Percentiles rank a stretch among this genome's conserved stretches.
Evolutionary conservation across 2,888 invertebrate species (phyloP).

Genomic region (Eristalis pertinax): DNA sequence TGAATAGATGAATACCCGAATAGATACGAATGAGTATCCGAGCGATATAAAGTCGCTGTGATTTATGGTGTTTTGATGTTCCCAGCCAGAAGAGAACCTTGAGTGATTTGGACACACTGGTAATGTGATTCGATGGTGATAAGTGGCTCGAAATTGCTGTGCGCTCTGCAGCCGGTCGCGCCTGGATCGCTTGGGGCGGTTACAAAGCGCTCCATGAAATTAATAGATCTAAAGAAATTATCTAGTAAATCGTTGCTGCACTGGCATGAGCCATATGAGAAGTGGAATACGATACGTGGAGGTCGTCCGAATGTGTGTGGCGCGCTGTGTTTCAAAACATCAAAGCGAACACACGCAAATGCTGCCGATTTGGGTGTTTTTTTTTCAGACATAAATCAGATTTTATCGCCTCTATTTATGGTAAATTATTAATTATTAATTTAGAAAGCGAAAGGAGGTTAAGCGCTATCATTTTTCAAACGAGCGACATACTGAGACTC

Average conservation of each 20-base stretch:
- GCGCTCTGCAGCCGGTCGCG: background rate
- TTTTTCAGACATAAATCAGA: background rate
- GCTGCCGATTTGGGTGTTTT: too few relatives aligned
- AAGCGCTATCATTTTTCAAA: background rate
- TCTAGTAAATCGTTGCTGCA: background rate
- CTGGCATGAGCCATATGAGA: background rate
- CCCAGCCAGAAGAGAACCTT: constrained; percentile 28
- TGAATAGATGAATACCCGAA: constrained; percentile 15
- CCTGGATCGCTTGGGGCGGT: constrained; percentile 41
- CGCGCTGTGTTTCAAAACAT: too few relatives aligned
- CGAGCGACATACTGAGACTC: background rate
- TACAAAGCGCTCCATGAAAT: constrained; percentile 30
- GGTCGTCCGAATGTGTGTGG: background rate
- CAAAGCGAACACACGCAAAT: too few relatives aligned
- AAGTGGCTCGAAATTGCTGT: constrained; percentile 49
- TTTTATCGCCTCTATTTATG: background rate
- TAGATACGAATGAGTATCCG: constrained; percentile 17
- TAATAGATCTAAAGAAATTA: constrained; percentile 32
- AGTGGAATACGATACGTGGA: background rate
- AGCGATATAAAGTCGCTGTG: constrained; percentile 42
- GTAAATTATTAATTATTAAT: constrained; percentile 1
- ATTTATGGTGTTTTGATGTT: constrained; percentile 60
- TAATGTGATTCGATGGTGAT: constrained; percentile 48
- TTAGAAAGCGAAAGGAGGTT: background rate
- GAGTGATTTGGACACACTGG: constrained; percentile 51